phyloP scores from a whole-genome alignment of 2,797 vertebrate species.

The Lateolabrax maculatus region DNA sequence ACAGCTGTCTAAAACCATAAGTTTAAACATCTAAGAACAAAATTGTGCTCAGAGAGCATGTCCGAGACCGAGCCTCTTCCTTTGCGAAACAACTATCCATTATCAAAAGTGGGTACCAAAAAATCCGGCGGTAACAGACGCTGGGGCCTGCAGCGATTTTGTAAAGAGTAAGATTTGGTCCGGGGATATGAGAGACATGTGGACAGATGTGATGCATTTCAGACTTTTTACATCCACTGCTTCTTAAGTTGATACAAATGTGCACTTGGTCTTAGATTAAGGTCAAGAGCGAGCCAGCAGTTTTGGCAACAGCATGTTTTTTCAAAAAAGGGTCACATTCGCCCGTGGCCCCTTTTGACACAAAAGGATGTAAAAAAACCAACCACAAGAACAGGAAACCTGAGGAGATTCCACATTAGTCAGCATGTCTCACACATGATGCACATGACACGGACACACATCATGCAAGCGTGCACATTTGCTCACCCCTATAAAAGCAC shows the following conservation, averaged over 20 bases:
- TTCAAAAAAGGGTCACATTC: background rate
- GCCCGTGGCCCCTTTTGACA: conserved; percentile 15
- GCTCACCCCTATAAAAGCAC: background rate
- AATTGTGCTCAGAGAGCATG: conserved; percentile 32
- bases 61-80: conserved; percentile 35
- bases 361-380: conserved; percentile 59
- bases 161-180: conserved; percentile 5
- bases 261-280: background rate
- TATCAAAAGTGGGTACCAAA: conserved; percentile 41
- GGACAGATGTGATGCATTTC: background rate
- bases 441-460: conserved; percentile 22
- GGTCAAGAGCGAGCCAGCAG: background rate
- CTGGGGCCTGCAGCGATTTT: background rate
- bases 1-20: background rate
- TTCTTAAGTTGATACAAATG: background rate
- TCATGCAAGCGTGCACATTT: conserved; percentile 36
- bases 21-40: conserved; percentile 2
- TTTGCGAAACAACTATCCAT: conserved; percentile 31
- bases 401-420: conserved; percentile 74
- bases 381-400: conserved; percentile 74
- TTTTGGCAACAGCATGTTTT: background rate
- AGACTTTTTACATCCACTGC: background rate
- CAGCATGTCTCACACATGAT: conserved; percentile 69
- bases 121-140: conserved; percentile 25
- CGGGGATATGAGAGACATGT: background rate